Base-by-base conservation (phyloP, 2,888 invertebrate genomes). In the Busseola fusca region DNA sequence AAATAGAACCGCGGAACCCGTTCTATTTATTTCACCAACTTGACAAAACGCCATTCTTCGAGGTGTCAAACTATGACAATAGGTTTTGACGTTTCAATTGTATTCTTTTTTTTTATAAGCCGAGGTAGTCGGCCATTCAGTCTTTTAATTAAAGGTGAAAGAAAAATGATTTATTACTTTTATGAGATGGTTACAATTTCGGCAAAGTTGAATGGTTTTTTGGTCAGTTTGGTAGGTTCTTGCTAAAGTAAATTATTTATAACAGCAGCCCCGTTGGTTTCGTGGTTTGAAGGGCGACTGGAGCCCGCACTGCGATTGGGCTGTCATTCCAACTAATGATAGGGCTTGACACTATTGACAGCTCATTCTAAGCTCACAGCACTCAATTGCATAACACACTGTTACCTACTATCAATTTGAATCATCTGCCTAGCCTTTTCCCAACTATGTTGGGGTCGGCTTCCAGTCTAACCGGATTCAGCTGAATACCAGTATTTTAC, bases 81-180 rank as follows among this genome's bases (percentile, higher is more conserved):
- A 81, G 84, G 69, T 42, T 89, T 90, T 91, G 92, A 91, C 91
- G 90, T 91, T 87, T 89, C 91, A 87, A 90, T 92, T 87, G 82
- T 84, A 21, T 84, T 70, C 27, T 34, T 86, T 87, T 88, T 87
- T 89, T 88, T 83, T 84, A 64, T 48, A 57, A 73, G 74, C 77
- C 86, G 77, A 84, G 87, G 87, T 85, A 87, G 87, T 85, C 84
- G 68, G 80, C 80, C 78, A 81, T 79, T 82, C 81, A 75, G 78
- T 30, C 66, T 45, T 74, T 81, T 84, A 84, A 84, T 84, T 84
- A 80, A 64, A 56, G 69, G 63, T 71, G 60, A 63, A 77, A 74
- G 76, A 77, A 78, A 75, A 70, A 66, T 74, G 74, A 84, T 84
- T 84, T 82, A 84, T 82, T 72, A 21, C 64, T 72, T 66, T 57